Evolutionary conservation across 2,113 vertebrate genomes (phyloP), one percentile per base, ranked within the genome.

Genomic region (Jaculus jaculus): DNA sequence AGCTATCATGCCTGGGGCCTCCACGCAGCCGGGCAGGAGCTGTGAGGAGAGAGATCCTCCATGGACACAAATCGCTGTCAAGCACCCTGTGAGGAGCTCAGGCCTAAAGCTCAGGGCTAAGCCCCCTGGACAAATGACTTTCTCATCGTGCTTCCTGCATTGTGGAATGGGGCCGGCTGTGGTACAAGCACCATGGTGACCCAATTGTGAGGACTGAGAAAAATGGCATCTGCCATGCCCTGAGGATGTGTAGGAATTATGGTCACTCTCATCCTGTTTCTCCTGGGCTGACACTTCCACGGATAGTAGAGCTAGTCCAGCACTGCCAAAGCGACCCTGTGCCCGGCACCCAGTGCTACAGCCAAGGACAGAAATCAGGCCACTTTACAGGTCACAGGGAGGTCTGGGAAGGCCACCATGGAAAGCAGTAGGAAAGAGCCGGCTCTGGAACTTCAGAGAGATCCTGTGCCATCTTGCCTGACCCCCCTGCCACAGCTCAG

Each of bases 401-500:
- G 17, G 13, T n/a, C 65, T 8, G 32, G 54, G 20, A 15, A 39
- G 58, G 72, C 73, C 90, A 26, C 90, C 92, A 96, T 92, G 89
- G 94, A 95, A 96, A 94, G 95, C 95, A 96, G 92, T 96, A 97
- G 90, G 96, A 96, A 97, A 97, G 96, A 84, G 92, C 93, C 95
- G 93, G 89, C 96, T 96, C 94, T 92, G 85, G 91, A 92, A 79
- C 90, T 85, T 93, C 63, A 96, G 42, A 94, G 92, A 0, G n/a
- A 97, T 94, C 96, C 96, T 84, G 89, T 87, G 97, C 98, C 97
- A 98, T 98, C 98, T 98, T 98, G 92, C 98, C 98, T 96, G 98
- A 30, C 66, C 74, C 39, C 54, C 4, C 80, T 30, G n/a, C 11
- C 13, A 20, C 11, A n/a, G 98, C 98, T 98, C 98, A 98, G 96